Evolutionary conservation across 30 jellyfish, hydroid and myxozoan genomes (phyloP).

Genomic region (Turritopsis rubra): DNA sequence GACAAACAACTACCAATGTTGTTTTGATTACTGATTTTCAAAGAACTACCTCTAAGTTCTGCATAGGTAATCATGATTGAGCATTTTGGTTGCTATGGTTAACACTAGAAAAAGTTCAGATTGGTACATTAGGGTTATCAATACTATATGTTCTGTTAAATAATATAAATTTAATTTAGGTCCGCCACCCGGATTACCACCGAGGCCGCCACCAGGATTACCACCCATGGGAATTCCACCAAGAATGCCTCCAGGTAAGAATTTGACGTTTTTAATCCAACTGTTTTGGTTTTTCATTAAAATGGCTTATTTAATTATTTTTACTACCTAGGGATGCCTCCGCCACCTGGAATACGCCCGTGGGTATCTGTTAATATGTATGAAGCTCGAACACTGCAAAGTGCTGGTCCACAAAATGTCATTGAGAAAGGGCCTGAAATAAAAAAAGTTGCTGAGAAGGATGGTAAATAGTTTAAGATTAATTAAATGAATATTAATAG

Average conservation of each 20-base stretch:
- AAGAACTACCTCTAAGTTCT: too few species aligned
- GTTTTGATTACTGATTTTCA: too few species aligned
- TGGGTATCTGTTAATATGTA: slow-evolving; percentile 1
- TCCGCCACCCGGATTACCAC: slow-evolving; percentile 97
- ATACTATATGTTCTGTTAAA: too few species aligned
- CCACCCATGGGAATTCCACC: slow-evolving; percentile 86
- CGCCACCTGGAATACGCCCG: slow-evolving; percentile 39
- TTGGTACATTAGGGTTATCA: too few species aligned
- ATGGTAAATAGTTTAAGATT: slow-evolving; percentile 10
- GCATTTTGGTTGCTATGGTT: too few species aligned
- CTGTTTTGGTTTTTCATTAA: background rate
- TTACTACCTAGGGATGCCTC: slow-evolving; percentile 8
- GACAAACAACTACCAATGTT: too few species aligned
- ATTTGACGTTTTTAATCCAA: background rate
- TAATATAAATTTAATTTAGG: slow-evolving; percentile 45
- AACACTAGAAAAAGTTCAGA: too few species aligned
- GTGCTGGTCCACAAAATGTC: slow-evolving; percentile 27
- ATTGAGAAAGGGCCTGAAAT: slow-evolving; percentile 39
- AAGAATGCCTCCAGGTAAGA: slow-evolving; percentile 84
- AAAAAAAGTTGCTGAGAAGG: slow-evolving; percentile 26
- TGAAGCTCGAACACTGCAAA: background rate
- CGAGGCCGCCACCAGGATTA: slow-evolving; percentile 64
- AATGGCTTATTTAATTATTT: background rate
- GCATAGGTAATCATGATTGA: too few species aligned
- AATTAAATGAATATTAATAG: too few species aligned